Base-by-base conservation (phyloP, 2,888 invertebrate species). In the Caenorhabditis angaria region DNA sequence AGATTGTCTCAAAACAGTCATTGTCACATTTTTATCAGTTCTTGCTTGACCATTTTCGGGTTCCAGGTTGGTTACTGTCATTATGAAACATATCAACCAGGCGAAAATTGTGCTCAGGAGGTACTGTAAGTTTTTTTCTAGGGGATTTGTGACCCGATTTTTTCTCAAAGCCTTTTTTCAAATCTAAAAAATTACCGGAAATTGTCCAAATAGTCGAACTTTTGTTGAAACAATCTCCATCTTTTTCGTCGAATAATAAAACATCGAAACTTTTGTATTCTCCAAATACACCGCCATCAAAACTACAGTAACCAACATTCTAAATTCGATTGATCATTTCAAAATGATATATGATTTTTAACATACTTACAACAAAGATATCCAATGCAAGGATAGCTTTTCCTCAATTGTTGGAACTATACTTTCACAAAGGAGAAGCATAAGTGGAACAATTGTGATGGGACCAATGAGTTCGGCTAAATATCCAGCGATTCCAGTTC, bases 391-490 rank as follows among this genome's bases (percentile, higher is more conserved):
- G 2, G 69, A 59, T 2, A 81, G 66, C 50, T 85, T 83, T 48
- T 83, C 80, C 27, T 83, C 72, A 51, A 82, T 75, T 1, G 85
- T 80, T 22, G 83, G 85, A n/a, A 82, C 79, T 14, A 81, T 80
- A 18, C 77, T 74, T 12, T 76, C 58, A 27, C 78, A 77, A n/a
- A 86, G 77, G 1, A 87, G 76, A 20, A 83, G 65, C 76, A 86
- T 78, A 3, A 85, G 63, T 10, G 86, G 86, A 14, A 81, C 78
- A 18, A 87, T 83, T 12, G 86, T 87, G 41, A 87, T 66, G 0
- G 86, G 86, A 10, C 86, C 86, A 32, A 87, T 77, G 35, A 80
- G 77, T 22, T 71, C 75, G 22, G 85, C 70, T 8, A 86, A 65
- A 14, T 76, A 60, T 14, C 86, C 86, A n/a, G 85, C 80, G 2